These are phyloP conservation scores for Erythrolamprus reginae DNA, from an alignment of 2,113 vertebrate genomes.

Conservation along the genomic window DNA sequence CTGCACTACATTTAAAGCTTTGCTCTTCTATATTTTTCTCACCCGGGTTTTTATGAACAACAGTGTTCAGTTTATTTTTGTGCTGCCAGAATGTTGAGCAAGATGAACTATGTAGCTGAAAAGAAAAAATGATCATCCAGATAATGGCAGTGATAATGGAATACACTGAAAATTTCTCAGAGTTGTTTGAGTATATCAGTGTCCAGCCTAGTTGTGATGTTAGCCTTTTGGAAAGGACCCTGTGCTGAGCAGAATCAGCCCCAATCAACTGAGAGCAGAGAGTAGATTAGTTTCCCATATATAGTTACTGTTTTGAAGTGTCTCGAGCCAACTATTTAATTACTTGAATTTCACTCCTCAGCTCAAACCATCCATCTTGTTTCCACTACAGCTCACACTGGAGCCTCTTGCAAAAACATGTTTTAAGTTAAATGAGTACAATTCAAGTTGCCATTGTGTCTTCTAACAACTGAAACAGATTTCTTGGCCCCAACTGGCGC, in stretches of 20 bases:
- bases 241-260: not conserved
- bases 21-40: not conserved
- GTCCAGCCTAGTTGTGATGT: not conserved
- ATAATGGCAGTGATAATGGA: not conserved
- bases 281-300: constrained; percentile 10
- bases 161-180: not conserved
- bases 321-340: constrained; percentile 63
- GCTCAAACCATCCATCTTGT: constrained; percentile 62
- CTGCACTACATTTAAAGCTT: not conserved
- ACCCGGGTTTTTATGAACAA: not conserved
- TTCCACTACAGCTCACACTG: constrained; percentile 42
- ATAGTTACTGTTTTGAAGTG: constrained; percentile 57
- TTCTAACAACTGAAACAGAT: constrained; percentile 9
- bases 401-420: constrained; percentile 44
- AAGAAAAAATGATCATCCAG: not conserved
- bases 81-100: not conserved
- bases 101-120: not conserved
- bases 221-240: not conserved
- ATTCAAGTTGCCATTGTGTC: constrained; percentile 11
- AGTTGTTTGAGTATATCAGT: not conserved
- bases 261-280: not conserved
- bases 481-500: not conserved
- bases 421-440: constrained; percentile 43
- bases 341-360: constrained; percentile 60
- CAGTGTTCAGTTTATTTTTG: not conserved